These are phyloP conservation scores for Microctenopoma steveboyesi DNA, from an alignment of 2,797 vertebrate genomes.

Conservation along the genomic window DNA sequence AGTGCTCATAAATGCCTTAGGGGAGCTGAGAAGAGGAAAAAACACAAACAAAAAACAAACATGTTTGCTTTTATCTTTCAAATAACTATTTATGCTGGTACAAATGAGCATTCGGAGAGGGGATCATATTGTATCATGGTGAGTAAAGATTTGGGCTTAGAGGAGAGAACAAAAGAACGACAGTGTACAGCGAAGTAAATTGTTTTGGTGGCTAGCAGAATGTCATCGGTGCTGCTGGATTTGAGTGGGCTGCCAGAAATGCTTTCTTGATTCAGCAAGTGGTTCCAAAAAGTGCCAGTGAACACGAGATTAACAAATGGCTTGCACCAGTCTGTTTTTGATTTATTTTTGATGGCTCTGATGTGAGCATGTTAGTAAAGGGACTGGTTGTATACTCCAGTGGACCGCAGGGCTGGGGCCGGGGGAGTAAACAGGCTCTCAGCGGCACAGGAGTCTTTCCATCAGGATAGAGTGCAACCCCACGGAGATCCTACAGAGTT, in stretches of 20 bases:
- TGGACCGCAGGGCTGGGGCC: constrained; percentile 36
- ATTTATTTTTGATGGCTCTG: constrained; percentile 75
- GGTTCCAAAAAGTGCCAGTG: constrained; percentile 51
- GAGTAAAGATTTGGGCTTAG: constrained; percentile 43
- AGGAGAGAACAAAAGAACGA: constrained; percentile 55
- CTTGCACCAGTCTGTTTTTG: constrained; percentile 62
- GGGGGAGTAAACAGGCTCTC: constrained; percentile 73
- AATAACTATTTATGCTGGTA: constrained; percentile 84
- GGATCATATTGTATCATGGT: constrained; percentile 50
- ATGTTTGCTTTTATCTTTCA: constrained; percentile 86
- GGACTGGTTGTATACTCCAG: constrained; percentile 63
- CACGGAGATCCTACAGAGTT: constrained; percentile 80
- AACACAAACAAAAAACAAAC: constrained; percentile 85
- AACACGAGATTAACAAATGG: constrained; percentile 76
- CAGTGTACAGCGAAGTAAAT: not conserved
- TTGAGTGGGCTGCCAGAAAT: constrained; percentile 41
- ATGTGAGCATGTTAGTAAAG: constrained; percentile 63
- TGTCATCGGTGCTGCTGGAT: constrained; percentile 42
- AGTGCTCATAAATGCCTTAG: constrained; percentile 82
- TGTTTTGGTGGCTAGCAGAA: constrained; percentile 44
- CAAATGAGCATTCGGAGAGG: constrained; percentile 80
- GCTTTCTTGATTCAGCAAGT: constrained; percentile 43
- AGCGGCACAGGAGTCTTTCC: constrained; percentile 70
- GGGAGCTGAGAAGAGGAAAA: constrained; percentile 72
- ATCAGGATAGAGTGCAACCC: constrained; percentile 73